Base-by-base conservation (phyloP, 2,797 vertebrate genomes). In the Pangasius larnaudii region DNA sequence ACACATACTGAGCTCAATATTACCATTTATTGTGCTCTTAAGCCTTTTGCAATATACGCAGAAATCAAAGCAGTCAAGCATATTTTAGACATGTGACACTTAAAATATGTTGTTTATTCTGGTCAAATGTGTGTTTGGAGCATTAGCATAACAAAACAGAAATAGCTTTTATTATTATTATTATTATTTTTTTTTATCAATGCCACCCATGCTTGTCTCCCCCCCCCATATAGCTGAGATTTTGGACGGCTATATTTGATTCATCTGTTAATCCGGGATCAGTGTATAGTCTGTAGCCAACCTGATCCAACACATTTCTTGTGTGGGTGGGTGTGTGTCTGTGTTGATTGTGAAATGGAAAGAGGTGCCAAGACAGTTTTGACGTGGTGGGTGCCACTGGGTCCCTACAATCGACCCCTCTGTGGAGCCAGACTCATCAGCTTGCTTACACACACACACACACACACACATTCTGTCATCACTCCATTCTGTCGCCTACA, bases 391-490 rank as follows among this genome's bases (percentile, higher is more conserved):
- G 67, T n/a, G 46, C 69, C 59, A 72, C 39, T 58, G 49, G 56
- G 81, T 84, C 77, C 24, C 58, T 63, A 59, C 36, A 18, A 82
- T 65, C 13, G 75, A 85, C 63, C 71, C 79, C 63, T 80, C n/a
- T 59, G 11, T 63, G 79, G 84, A 85, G 69, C 72, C 79, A 74
- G 71, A 58, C 65, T 86, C 79, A 71, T 84, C 61, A 63, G 71
- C 46, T 63, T 51, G 27, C 71, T 61, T 72, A 56, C 69, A n/a
- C 79, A 56, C 69, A n/a, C 84, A 22, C 72, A 13, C 13, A 67
- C 65, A 36, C 77, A 75, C 74, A 16, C 82, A 51, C 46, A 71
- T 69, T 51, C 63, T 84, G 63, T 84, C 82, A 84, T 84, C 86
- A 27, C 49, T 63, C 36, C 24, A 18, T 56, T 59, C 82, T 85